Evolutionary conservation across 2,888 invertebrate genomes (phyloP).

Genomic region (Pilophorus perplexus): DNA sequence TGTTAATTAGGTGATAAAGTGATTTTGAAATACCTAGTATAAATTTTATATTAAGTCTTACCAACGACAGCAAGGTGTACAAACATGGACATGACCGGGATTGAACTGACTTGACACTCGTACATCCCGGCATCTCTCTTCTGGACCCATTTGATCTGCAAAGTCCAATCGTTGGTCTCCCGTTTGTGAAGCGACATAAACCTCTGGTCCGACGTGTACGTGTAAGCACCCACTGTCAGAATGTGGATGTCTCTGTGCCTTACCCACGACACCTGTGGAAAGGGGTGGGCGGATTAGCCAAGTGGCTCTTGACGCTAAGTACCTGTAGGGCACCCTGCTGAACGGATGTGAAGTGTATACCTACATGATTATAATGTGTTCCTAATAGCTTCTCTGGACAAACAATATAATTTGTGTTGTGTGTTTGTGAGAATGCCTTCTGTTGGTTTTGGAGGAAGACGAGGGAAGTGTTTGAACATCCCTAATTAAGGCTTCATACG

Average conservation of each 20-base stretch:
- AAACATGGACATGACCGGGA: constrained; percentile 83
- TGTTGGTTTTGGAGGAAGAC: not conserved
- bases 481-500: not conserved
- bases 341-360: too few species aligned
- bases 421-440: not conserved
- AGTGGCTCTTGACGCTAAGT: too few species aligned
- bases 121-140: constrained; percentile 80
- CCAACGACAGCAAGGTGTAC: constrained; percentile 85
- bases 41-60: too few species aligned
- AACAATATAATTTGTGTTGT: too few species aligned
- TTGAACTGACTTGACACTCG: constrained; percentile 92
- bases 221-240: constrained; percentile 83
- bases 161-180: constrained; percentile 84
- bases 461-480: too few species aligned
- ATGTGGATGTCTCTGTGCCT: constrained; percentile 87
- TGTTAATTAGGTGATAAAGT: not conserved
- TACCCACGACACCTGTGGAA: constrained; percentile 93
- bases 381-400: too few species aligned
- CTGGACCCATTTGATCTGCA: constrained; percentile 90
- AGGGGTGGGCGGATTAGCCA: too few species aligned
- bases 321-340: too few species aligned
- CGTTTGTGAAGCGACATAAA: constrained; percentile 81
- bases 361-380: too few species aligned
- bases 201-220: constrained; percentile 86
- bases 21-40: too few species aligned